A percentile compares a stretch with the other conserved stretches of the same genome.
Conservation (phyloP, 2,797 vertebrate species). For the Cyprinella venusta region DNA sequence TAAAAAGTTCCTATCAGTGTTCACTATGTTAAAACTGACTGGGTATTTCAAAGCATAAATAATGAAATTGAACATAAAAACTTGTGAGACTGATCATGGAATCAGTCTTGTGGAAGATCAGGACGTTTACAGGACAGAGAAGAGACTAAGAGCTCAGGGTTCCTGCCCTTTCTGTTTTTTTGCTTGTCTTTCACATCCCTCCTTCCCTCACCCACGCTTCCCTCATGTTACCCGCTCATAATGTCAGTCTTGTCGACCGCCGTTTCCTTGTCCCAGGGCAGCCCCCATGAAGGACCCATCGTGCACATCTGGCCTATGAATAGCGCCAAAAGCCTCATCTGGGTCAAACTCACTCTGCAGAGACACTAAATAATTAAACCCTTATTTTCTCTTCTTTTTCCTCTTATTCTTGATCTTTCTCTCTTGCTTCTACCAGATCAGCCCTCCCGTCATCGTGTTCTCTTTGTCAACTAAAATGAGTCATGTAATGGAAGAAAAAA, state of each 20-base stretch:
- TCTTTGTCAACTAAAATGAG: constrained; percentile 76
- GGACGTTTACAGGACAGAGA: not conserved
- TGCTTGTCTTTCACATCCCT: constrained; percentile 47
- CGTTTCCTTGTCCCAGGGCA: constrained; percentile 62
- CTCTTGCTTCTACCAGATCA: constrained; percentile 61
- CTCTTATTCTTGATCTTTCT: constrained; percentile 19
- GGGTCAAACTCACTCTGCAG: constrained; percentile 67
- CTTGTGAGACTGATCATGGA: not conserved
- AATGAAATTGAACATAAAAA: not conserved
- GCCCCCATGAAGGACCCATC: constrained; percentile 64
- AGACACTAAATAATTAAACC: constrained; percentile 80
- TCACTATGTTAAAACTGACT: not conserved
- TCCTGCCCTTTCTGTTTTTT: constrained; percentile 11
- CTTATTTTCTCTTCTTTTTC: constrained; percentile 70
- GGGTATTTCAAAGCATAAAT: not conserved
- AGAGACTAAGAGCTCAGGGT: constrained; percentile 10
- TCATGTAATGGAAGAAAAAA: constrained; percentile 77
- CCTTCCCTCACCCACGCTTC: constrained; percentile 30
- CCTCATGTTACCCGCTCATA: constrained; percentile 56
- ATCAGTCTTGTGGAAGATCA: not conserved
- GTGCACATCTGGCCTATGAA: constrained; percentile 70
- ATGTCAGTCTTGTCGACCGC: constrained; percentile 68
- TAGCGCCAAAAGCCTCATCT: constrained; percentile 64
- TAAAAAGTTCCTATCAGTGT: not conserved
- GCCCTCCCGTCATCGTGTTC: constrained; percentile 66